Percentiles rank a stretch among this genome's conserved stretches.
Conservation (phyloP, 2,888 invertebrate genomes). For the Nemotelus pantherinus region DNA sequence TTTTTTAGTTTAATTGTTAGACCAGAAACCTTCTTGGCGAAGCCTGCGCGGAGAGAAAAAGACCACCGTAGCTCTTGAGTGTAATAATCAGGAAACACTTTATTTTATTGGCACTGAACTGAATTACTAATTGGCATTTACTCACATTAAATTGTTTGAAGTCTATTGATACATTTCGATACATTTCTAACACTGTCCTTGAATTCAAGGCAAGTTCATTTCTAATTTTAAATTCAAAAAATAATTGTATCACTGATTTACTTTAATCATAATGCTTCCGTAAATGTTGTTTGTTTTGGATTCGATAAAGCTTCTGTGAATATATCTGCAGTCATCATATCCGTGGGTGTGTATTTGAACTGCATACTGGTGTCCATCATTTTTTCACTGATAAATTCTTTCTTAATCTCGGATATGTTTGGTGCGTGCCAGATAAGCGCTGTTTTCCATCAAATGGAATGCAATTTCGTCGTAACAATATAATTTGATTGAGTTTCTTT, state of each 20-base stretch:
- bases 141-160: no score
- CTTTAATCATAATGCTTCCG: background rate
- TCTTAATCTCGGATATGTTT: background rate
- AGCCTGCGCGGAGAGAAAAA: no score
- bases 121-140: no score
- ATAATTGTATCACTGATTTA: background rate
- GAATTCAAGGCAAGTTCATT: no score
- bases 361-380: background rate
- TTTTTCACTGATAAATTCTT: background rate
- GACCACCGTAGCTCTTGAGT: no score
- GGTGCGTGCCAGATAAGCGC: background rate
- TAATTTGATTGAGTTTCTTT: background rate
- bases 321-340: background rate
- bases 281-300: background rate
- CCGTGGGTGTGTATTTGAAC: background rate
- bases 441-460: background rate
- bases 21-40: no score
- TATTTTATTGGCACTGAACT: no score
- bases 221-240: background rate
- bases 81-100: no score
- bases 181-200: no score
- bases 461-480: background rate
- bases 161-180: no score
- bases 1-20: no score
- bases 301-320: background rate